A percentile compares a stretch with the other conserved stretches of the same genome.
Evolutionary conservation across 2,888 invertebrate species (phyloP).

Genomic region (Nymphalis urticae): DNA sequence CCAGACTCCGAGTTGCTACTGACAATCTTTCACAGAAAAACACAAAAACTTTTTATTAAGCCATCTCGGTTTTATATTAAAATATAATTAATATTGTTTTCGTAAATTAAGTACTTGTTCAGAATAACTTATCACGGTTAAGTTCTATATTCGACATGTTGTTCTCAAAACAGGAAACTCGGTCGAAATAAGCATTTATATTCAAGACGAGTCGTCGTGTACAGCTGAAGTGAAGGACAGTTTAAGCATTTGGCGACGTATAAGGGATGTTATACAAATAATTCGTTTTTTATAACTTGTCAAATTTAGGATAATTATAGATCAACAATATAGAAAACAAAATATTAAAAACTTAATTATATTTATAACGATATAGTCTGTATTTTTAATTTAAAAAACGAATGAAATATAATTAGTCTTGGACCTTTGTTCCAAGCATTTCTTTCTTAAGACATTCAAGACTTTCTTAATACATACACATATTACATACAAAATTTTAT

Average conservation of each 20-base stretch:
- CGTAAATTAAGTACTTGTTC: neutral
- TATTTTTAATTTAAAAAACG: neutral
- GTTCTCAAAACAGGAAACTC: constrained; percentile 1
- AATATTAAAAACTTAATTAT: no score
- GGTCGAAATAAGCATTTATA: constrained; percentile 2
- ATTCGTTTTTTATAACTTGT: neutral
- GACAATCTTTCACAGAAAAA: no score
- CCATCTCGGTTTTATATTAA: neutral
- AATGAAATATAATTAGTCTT: neutral
- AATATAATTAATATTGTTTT: neutral
- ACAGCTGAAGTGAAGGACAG: constrained; percentile 1
- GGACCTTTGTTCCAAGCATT: neutral
- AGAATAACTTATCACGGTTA: neutral
- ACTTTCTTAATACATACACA: no score
- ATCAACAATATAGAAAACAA: neutral
- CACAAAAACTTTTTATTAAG: no score
- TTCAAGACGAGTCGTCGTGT: constrained; percentile 3
- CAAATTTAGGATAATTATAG: neutral
- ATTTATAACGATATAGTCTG: no score
- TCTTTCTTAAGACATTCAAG: neutral
- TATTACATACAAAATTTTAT: no score
- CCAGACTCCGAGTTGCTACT: no score
- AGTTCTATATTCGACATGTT: neutral
- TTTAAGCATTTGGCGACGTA: constrained; percentile 1
- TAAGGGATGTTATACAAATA: neutral